Evolutionary conservation across 1,140 invertebrate species (phyloP).

Genomic region (Micrasema longulum): DNA sequence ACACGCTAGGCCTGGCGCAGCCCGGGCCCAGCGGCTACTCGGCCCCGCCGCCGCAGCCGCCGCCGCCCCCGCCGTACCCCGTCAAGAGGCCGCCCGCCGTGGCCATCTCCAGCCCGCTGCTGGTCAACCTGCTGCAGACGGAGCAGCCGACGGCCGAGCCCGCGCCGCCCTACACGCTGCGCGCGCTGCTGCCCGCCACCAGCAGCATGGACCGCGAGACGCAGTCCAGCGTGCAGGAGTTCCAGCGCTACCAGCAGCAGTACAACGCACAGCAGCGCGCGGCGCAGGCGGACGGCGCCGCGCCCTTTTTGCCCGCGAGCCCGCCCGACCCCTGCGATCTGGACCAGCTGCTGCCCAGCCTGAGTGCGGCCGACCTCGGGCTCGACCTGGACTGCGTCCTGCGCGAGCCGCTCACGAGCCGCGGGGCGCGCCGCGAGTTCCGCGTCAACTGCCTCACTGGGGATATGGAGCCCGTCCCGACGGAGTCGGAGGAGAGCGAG

Average conservation of each 20-base stretch:
- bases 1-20: conserved; percentile 51
- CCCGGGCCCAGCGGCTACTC: conserved; percentile 37
- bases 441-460: conserved; percentile 91
- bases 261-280: conserved; percentile 70
- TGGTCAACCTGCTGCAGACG: conserved; percentile 92
- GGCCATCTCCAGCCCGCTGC: conserved; percentile 86
- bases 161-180: conserved; percentile 64
- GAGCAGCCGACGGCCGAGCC: conserved; percentile 67
- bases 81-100: conserved; percentile 60
- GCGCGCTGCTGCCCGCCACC: conserved; percentile 66
- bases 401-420: conserved; percentile 60
- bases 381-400: conserved; percentile 58
- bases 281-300: conserved; percentile 57
- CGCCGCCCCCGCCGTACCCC: conserved; percentile 37
- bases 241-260: conserved; percentile 72
- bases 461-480: conserved; percentile 83
- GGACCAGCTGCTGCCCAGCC: conserved; percentile 72
- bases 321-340: conserved; percentile 68
- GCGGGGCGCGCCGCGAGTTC: conserved; percentile 76
- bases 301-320: conserved; percentile 58
- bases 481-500: conserved; percentile 71
- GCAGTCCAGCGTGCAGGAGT: conserved; percentile 72
- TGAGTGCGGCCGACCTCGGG: conserved; percentile 67
- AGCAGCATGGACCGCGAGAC: conserved; percentile 72
- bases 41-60: no score